These are phyloP conservation scores for Thelaira solivaga DNA, from an alignment of 2,888 invertebrate genomes.

Conservation along the genomic window DNA sequence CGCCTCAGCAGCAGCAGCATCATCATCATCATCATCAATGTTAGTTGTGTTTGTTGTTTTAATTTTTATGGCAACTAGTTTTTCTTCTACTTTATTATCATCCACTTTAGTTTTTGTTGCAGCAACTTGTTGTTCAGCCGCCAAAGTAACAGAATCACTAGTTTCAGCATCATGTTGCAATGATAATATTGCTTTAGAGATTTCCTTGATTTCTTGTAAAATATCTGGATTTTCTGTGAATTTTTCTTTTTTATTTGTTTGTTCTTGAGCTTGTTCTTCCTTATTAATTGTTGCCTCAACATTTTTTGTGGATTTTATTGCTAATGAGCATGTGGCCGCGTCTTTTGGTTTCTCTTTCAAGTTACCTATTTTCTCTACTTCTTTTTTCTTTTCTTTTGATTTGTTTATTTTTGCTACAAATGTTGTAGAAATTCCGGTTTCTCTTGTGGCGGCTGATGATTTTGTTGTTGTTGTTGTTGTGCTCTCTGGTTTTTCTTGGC, in stretches of 20 bases:
- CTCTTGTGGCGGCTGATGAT: conserved; percentile 49
- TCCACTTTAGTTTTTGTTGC: conserved; percentile 24
- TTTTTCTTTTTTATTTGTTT: conserved; percentile 9
- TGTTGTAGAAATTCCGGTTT: conserved; percentile 59
- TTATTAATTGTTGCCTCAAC: conserved; percentile 34
- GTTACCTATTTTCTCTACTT: conserved; percentile 12
- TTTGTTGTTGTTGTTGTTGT: conserved; percentile 54
- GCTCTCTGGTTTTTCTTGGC: conserved; percentile 43
- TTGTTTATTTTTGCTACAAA: conserved; percentile 60
- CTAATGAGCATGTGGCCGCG: conserved; percentile 54
- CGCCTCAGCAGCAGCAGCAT: not conserved
- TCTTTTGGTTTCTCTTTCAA: not conserved
- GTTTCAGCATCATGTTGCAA: conserved; percentile 56
- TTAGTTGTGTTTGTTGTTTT: conserved; percentile 10
- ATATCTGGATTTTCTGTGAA: conserved; percentile 39
- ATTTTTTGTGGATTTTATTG: conserved; percentile 61
- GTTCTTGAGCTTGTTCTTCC: conserved; percentile 25
- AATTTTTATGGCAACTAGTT: conserved; percentile 21
- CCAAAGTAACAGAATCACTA: conserved; percentile 29
- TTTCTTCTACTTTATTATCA: conserved; percentile 11
- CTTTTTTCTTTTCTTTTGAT: conserved; percentile 62
- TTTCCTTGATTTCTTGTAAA: conserved; percentile 52
- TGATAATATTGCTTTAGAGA: conserved; percentile 35
- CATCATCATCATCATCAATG: not conserved
- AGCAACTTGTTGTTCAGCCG: conserved; percentile 35